Evolutionary conservation across 2,888 invertebrate species (phyloP).

Genomic region (Apomyelois bistriatella): DNA sequence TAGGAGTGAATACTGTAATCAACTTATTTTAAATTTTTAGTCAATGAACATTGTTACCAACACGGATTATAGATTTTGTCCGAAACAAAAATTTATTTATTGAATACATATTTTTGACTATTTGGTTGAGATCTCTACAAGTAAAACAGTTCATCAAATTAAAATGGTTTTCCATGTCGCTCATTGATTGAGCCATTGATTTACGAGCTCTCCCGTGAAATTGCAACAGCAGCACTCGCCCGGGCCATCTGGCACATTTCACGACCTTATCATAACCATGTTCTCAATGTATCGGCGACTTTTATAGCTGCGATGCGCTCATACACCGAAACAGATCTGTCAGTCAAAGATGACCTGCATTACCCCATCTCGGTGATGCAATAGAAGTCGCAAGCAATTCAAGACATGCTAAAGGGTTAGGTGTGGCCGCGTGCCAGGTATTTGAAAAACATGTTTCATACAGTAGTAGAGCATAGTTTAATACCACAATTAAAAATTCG

Average conservation of each 20-base stretch:
- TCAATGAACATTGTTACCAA: no score
- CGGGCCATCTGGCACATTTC: constrained; percentile 11
- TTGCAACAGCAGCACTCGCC: neutral
- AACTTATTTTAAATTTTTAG: no score
- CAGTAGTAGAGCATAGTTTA: no score
- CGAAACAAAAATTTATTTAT: no score
- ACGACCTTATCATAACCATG: constrained; percentile 3
- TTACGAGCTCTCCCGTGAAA: neutral
- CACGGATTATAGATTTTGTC: no score
- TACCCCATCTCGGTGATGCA: neutral
- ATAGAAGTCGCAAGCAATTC: neutral
- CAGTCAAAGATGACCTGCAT: neutral
- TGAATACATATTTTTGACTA: no score
- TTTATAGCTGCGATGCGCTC: constrained; percentile 2
- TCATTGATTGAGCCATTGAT: neutral
- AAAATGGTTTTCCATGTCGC: neutral
- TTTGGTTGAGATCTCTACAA: no score
- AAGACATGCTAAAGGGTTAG: no score
- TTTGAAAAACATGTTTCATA: no score
- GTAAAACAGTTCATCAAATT: no score
- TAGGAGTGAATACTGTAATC: no score
- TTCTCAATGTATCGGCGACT: neutral
- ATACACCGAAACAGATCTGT: neutral
- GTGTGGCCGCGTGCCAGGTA: no score
- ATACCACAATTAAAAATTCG: neutral